Conservation (phyloP, 2,113 vertebrate species). For the Megatriorchis doriae region DNA sequence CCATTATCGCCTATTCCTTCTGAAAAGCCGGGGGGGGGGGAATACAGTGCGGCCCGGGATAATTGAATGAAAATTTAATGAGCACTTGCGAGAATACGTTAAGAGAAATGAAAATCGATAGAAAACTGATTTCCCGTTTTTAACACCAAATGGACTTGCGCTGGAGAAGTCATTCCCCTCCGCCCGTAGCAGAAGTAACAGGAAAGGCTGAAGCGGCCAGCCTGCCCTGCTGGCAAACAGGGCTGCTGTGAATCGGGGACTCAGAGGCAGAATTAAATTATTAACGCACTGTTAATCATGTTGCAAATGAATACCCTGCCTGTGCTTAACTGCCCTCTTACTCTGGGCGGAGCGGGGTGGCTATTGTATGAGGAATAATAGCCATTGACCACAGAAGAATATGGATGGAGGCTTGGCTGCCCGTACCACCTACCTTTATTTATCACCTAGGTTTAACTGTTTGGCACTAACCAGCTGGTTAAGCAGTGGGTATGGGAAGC, state of each 20-base stretch:
- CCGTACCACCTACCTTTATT: neutral
- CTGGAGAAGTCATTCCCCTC: neutral
- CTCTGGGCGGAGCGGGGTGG: fast-evolving
- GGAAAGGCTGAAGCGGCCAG: neutral
- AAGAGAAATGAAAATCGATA: slow-evolving; percentile 41
- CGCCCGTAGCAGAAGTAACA: neutral
- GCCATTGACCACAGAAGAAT: neutral
- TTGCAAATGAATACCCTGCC: neutral
- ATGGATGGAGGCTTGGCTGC: neutral
- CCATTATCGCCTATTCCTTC: neutral
- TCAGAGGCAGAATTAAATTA: neutral
- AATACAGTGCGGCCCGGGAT: neutral
- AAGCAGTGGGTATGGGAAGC: fast-evolving
- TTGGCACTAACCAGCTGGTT: neutral
- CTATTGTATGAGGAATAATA: neutral
- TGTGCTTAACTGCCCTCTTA: neutral
- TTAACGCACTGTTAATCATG: neutral
- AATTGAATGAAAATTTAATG: slow-evolving; percentile 67
- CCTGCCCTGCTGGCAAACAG: neutral
- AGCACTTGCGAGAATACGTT: slow-evolving; percentile 54
- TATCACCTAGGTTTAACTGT: neutral
- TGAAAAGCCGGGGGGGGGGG: neutral
- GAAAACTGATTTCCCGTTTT: slow-evolving; percentile 54
- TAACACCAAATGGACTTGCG: neutral
- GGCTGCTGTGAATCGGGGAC: fast-evolving